phyloP scores from a whole-genome alignment of 2,888 invertebrate genomes.

The Odontomyia ornata region DNA sequence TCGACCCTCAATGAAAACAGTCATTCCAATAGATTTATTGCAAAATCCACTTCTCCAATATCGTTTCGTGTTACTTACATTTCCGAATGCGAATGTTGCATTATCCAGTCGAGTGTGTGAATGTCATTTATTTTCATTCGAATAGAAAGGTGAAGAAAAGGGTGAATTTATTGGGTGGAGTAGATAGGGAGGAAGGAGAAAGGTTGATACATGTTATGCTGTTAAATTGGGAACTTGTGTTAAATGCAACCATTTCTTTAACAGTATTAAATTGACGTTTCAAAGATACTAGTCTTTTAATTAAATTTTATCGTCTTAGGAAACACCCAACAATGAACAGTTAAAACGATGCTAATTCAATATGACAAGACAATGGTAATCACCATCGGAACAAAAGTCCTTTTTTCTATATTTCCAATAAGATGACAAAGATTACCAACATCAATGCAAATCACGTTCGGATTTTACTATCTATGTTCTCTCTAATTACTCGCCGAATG shows the following conservation, averaged over 20 bases:
- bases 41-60: background rate
- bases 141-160: background rate
- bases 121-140: background rate
- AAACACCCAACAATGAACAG: too few relatives aligned
- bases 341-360: too few relatives aligned
- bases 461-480: background rate
- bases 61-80: background rate
- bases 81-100: background rate
- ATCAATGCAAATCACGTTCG: conserved; percentile 3
- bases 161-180: background rate
- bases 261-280: too few relatives aligned
- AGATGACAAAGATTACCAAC: background rate
- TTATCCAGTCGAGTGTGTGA: background rate
- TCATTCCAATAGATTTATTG: background rate
- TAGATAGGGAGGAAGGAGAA: background rate
- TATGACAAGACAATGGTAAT: too few relatives aligned
- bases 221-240: too few relatives aligned
- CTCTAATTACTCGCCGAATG: background rate
- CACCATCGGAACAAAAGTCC: too few relatives aligned
- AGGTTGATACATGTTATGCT: too few relatives aligned
- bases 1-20: background rate
- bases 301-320: too few relatives aligned
- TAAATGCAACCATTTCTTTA: too few relatives aligned
- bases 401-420: too few relatives aligned
- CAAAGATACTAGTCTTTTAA: too few relatives aligned